Percentiles rank a stretch among this genome's conserved stretches.
These are phyloP conservation scores for Takifugu rubripes DNA, from an alignment of 2,797 vertebrate genomes.

Conservation along the genomic window DNA sequence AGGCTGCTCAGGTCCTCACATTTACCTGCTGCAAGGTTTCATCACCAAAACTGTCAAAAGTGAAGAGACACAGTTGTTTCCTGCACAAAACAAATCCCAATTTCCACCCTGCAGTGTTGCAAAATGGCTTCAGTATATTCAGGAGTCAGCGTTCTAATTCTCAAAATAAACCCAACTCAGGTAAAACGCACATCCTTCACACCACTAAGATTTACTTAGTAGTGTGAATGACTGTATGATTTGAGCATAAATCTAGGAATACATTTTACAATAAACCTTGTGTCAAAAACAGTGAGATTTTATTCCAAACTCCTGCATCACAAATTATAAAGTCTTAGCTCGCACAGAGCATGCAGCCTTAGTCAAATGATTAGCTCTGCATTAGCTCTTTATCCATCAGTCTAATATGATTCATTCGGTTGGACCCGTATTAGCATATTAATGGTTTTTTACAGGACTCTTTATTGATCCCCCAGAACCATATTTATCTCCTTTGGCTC, in stretches of 20 bases:
- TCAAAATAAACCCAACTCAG: not conserved
- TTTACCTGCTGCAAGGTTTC: too few relatives aligned
- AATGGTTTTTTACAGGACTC: conserved; percentile 25
- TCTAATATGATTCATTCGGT: conserved; percentile 20
- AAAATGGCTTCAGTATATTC: too few relatives aligned
- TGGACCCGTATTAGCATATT: conserved; percentile 28
- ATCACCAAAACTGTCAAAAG: too few relatives aligned
- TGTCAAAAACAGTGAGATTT: conserved; percentile 3
- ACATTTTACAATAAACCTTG: not conserved
- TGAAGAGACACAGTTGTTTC: too few relatives aligned
- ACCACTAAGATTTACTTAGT: too few relatives aligned
- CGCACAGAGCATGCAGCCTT: conserved; percentile 10
- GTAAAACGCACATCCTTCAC: not conserved
- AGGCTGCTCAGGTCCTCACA: too few relatives aligned
- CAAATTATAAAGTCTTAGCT: conserved; percentile 21
- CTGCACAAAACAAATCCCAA: too few relatives aligned
- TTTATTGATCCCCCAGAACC: conserved; percentile 37
- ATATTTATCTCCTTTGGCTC: conserved; percentile 10
- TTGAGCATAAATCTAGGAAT: too few relatives aligned
- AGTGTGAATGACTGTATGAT: too few relatives aligned
- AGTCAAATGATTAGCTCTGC: conserved; percentile 30
- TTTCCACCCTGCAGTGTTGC: too few relatives aligned
- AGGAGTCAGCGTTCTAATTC: not conserved
- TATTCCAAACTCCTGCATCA: conserved; percentile 2
- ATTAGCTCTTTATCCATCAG: conserved; percentile 30